phyloP scores from a whole-genome alignment of 2,113 vertebrate genomes.

The Cryptomyrus ogoouensis region DNA sequence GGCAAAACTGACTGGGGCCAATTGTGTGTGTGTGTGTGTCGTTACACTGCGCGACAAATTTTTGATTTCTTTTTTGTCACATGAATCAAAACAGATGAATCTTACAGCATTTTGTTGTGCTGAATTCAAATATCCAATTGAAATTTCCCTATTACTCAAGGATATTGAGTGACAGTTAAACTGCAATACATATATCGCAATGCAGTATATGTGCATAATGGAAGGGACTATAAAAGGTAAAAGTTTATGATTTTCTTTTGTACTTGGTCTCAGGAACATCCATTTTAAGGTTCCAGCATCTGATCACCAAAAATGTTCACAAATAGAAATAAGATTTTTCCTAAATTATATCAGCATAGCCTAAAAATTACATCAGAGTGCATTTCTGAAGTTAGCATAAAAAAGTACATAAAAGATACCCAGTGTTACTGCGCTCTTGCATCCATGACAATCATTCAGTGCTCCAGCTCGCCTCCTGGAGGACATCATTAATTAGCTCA shows the following conservation, averaged over 20 bases:
- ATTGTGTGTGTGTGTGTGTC: conserved; percentile 16
- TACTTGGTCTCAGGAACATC: background rate
- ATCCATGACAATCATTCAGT: background rate
- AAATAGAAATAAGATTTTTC: background rate
- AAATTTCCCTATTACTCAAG: background rate
- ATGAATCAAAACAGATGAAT: background rate
- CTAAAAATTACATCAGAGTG: background rate
- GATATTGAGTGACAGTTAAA: background rate
- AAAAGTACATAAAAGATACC: background rate
- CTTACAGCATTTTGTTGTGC: background rate
- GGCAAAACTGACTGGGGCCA: background rate
- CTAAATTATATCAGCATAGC: background rate
- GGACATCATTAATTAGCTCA: background rate
- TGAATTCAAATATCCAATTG: background rate
- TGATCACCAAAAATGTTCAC: background rate
- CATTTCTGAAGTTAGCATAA: background rate
- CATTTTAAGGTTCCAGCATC: background rate
- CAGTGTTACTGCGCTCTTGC: background rate
- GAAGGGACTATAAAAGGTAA: background rate
- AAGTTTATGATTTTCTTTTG: background rate
- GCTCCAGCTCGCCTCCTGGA: background rate
- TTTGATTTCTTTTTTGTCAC: background rate
- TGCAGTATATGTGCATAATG: background rate
- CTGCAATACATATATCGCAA: background rate
- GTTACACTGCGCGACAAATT: background rate